These are phyloP conservation scores for Piprites chloris DNA, from an alignment of 2,113 vertebrate genomes.

Conservation along the genomic window DNA sequence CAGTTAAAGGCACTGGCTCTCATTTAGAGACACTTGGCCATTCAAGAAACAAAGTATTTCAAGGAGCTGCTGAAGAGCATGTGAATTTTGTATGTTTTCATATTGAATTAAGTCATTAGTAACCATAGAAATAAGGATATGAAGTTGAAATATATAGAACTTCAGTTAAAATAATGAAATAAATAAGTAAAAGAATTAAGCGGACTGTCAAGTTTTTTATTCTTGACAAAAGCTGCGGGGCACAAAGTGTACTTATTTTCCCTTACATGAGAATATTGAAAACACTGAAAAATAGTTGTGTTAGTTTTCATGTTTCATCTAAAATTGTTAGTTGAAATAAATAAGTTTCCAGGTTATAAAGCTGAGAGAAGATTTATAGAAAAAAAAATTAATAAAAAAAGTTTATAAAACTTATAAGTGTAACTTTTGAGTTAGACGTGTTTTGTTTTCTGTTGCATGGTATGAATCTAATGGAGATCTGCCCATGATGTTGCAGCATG, in stretches of 20 bases:
- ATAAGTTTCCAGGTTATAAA: background rate
- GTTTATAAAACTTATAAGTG: background rate
- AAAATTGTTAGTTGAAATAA: background rate
- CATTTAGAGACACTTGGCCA: background rate
- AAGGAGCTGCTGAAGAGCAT: background rate
- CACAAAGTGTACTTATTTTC: background rate
- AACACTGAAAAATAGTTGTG: background rate
- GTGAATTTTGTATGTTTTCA: background rate
- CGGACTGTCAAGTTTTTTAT: background rate
- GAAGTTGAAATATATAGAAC: background rate
- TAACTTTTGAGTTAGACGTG: background rate
- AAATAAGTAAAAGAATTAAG: background rate
- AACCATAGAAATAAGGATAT: background rate
- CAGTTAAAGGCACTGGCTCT: background rate
- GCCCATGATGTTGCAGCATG: background rate
- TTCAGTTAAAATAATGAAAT: background rate
- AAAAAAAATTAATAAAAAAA: background rate
- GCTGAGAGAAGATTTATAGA: background rate
- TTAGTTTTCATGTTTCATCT: background rate
- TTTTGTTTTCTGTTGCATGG: background rate
- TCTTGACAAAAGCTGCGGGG: background rate
- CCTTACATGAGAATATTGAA: background rate
- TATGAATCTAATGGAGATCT: background rate
- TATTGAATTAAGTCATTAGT: background rate
- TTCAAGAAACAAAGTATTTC: background rate